Evolutionary conservation across 2,888 invertebrate species (phyloP).

Genomic region (Subacronicta megacephala): DNA sequence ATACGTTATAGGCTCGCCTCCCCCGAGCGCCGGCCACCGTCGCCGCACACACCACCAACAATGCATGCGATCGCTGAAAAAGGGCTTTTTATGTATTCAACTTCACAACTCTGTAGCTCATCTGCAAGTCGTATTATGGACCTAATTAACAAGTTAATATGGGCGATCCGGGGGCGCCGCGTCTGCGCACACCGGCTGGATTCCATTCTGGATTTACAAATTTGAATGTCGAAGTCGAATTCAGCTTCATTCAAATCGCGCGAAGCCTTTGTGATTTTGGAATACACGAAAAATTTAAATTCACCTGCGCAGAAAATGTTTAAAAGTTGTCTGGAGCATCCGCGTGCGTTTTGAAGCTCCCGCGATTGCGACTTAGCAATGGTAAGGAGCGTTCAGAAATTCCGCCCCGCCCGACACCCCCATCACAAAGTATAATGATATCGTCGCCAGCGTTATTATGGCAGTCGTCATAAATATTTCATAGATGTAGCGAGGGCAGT

Average conservation of each 20-base stretch:
- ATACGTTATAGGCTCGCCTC: constrained; percentile 85
- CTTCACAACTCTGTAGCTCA: constrained; percentile 92
- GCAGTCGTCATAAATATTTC: constrained; percentile 90
- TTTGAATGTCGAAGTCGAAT: constrained; percentile 55
- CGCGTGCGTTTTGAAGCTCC: constrained; percentile 68
- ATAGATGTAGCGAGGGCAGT: constrained; percentile 85
- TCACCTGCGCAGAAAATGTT: constrained; percentile 74
- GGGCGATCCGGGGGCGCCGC: constrained; percentile 92
- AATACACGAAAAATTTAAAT: constrained; percentile 66
- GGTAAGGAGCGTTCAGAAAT: constrained; percentile 89
- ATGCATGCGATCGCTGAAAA: constrained; percentile 90
- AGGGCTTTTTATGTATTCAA: constrained; percentile 92
- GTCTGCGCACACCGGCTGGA: constrained; percentile 81
- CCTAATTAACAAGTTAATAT: constrained; percentile 97
- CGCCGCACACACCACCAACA: constrained; percentile 75
- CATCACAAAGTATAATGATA: constrained; percentile 91
- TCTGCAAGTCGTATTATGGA: constrained; percentile 97
- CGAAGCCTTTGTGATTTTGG: constrained; percentile 62
- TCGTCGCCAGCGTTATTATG: constrained; percentile 88
- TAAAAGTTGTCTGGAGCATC: constrained; percentile 59
- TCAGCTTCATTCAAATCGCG: constrained; percentile 55
- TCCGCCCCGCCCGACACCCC: constrained; percentile 88
- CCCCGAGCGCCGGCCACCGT: constrained; percentile 67
- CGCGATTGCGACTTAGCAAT: constrained; percentile 87
- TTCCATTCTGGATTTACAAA: constrained; percentile 58